Base-by-base conservation (phyloP, 53 echinoderm and acorn worm species). In the Paracentrotus lividus region DNA sequence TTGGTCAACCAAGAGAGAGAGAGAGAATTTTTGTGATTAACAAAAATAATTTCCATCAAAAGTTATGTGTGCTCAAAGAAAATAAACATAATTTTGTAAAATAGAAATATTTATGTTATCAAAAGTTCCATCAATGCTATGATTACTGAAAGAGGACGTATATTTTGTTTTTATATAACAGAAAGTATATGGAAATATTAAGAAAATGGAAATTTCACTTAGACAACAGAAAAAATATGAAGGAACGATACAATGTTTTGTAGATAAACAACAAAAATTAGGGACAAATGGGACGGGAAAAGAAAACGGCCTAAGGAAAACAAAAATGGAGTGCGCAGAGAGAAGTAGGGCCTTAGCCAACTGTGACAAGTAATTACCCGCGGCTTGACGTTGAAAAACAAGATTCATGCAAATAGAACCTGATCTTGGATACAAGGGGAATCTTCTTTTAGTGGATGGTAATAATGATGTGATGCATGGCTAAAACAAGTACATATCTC, bases 321-420 rank as follows among this genome's bases (percentile, higher is more conserved):
- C 23, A 77, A n/a, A 44, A 77, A 42, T 24, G 21, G 24, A 43
- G 44, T 31, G 24, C 8, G 1, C 24, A n/a, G 47, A 21, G 78
- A 42, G 47, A 45, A 55, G 49, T n/a, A n/a, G 42, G 43, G 24
- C 78, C 45, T 78, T 45, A 86, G 56, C 34, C 53, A 44, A 51
- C 53, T 56, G 86, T 86, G 86, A 56, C 56, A 86, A 86, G 86
- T 56, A 86, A 86, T 86, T 86, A 86, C 86, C 53, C 21, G 86
- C 86, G 86, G 86, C 86, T 86, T 86, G 86, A 86, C 86, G 54
- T 86, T 54, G 86, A 47, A 86, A 86, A 86, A 86, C 86, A 86
- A 86, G 86, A 53, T 56, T 86, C 53, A 34, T 34, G 86, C 86
- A 86, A 86, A 86, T 56, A 86, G 36, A 86, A 86, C 52, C 56